These are phyloP conservation scores for rabbit (Oryctolagus cuniculus) DNA, from an alignment of 2,113 vertebrate species.

Conservation along the genomic window DNA sequence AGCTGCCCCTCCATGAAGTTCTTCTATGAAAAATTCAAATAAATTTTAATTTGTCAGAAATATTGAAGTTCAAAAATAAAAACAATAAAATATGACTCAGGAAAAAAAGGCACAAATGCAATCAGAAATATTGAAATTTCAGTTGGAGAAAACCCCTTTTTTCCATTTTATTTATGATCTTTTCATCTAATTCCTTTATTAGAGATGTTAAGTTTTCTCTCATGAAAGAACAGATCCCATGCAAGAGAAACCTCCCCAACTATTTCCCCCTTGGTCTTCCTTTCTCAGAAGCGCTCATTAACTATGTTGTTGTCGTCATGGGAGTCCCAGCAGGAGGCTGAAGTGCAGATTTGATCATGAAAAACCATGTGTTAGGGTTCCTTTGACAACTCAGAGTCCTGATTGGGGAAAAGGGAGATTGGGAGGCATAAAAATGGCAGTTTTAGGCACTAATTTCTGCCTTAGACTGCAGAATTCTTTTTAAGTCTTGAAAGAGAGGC, in stretches of 20 bases:
- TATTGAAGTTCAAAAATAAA: conserved; percentile 35
- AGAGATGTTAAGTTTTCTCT: neutral
- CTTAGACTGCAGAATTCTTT: neutral
- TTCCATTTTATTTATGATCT: neutral
- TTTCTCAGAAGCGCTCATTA: neutral
- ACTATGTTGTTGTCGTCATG: neutral
- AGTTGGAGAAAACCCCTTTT: neutral
- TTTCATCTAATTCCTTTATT: neutral
- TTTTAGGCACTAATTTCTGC: neutral
- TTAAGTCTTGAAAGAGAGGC: neutral
- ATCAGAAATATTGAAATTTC: neutral
- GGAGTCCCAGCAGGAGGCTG: neutral
- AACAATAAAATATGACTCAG: neutral
- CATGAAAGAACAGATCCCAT: neutral
- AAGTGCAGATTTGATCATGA: neutral
- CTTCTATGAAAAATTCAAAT: neutral
- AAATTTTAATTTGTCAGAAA: neutral
- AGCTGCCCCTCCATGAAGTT: neutral
- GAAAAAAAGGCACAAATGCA: neutral
- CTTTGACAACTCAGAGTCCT: neutral
- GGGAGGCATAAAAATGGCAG: neutral
- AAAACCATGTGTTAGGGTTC: neutral
- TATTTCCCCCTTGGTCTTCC: neutral
- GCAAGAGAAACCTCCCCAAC: accelerated
- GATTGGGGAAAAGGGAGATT: neutral